Conservation (phyloP, 23 tunicate species). For the Ascidia mentula region DNA sequence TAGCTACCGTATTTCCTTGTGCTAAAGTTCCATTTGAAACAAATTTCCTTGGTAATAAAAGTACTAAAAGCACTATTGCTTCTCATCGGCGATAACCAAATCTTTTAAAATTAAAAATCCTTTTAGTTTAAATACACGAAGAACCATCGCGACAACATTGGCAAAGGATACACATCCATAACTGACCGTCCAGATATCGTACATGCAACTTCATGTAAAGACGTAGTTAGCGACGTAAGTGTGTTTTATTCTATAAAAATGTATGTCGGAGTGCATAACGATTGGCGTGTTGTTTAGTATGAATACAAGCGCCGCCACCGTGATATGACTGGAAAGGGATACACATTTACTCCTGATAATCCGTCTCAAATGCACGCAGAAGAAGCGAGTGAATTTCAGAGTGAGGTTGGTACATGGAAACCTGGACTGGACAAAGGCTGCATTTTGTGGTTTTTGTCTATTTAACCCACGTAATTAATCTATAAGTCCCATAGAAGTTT, state of each 20-base stretch:
- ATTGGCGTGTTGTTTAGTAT: constrained; percentile 43
- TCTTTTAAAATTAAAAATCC: too few relatives aligned
- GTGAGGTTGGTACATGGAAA: constrained; percentile 77
- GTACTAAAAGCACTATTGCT: too few relatives aligned
- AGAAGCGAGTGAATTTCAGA: constrained; percentile 69
- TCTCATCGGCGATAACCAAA: too few relatives aligned
- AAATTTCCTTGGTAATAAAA: too few relatives aligned
- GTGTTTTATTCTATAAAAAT: neutral
- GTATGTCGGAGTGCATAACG: too few relatives aligned
- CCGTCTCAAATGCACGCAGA: constrained; percentile 77
- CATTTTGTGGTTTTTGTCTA: too few relatives aligned
- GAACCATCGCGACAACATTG: constrained; percentile 72
- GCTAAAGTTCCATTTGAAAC: too few relatives aligned
- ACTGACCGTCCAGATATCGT: constrained; percentile 89
- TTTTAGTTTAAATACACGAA: constrained; percentile 87
- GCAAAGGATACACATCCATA: constrained; percentile 66
- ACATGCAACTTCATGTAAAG: constrained; percentile 80
- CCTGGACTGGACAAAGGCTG: too few relatives aligned
- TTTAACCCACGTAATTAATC: too few relatives aligned
- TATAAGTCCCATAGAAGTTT: too few relatives aligned
- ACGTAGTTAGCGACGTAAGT: constrained; percentile 92
- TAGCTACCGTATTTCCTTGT: too few relatives aligned
- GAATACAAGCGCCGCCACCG: constrained; percentile 94
- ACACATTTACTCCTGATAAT: constrained; percentile 84
- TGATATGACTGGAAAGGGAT: constrained; percentile 78